Evolutionary conservation across 2,797 vertebrate genomes (phyloP).

Genomic region (Dendrocincla fuliginosa): DNA sequence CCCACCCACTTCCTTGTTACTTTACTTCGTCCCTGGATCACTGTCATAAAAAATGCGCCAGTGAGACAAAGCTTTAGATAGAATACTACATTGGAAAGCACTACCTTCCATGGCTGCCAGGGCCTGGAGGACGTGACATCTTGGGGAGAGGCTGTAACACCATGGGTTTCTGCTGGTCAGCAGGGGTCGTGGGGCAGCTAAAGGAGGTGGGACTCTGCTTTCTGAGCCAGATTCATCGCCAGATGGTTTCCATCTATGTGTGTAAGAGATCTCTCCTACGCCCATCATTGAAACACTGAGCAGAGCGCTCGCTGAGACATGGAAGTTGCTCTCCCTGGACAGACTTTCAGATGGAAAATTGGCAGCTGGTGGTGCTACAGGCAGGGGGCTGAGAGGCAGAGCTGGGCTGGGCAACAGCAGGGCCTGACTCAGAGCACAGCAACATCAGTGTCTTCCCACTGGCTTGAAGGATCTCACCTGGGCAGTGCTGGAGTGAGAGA

Average conservation of each 20-base stretch:
- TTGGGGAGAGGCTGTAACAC: not conserved
- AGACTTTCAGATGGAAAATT: not conserved
- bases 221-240: not conserved
- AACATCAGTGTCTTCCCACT: not conserved
- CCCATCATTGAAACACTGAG: fast-evolving
- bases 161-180: not conserved
- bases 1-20: not conserved
- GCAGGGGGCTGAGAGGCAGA: not conserved
- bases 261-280: not conserved
- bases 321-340: not conserved
- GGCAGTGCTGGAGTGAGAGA: not conserved
- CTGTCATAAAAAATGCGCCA: not conserved
- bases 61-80: not conserved
- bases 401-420: not conserved
- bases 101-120: not conserved
- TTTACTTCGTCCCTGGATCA: not conserved
- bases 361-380: not conserved
- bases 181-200: fast-evolving
- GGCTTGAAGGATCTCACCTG: not conserved
- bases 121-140: not conserved
- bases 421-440: not conserved
- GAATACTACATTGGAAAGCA: not conserved
- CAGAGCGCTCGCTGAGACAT: not conserved
- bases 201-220: not conserved
- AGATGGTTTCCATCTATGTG: not conserved